Base-by-base conservation (phyloP, 2,113 vertebrate species). In the Paracanthobrama guichenoti region DNA sequence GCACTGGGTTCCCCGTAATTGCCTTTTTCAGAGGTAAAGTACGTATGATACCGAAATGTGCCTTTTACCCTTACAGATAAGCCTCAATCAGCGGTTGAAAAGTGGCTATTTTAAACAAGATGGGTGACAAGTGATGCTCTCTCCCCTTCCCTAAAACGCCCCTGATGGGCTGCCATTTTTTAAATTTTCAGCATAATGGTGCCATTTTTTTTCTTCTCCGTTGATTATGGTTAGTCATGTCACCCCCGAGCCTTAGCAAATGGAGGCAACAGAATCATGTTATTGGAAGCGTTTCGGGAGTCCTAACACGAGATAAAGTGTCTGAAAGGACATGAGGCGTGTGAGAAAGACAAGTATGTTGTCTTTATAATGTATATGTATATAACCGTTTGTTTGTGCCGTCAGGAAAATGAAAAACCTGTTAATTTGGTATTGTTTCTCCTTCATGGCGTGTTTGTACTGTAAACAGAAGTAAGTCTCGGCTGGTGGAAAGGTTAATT, bases 201-300 rank as follows among this genome's bases (percentile, higher is more conserved):
- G 28, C 50, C 55, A 84, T 89, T 88, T 93, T 93, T 92, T 93
- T 92, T 3, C 16, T 35, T 67, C 64, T 42, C 83, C 88, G 89
- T 92, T 91, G 91, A 92, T 93, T 92, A 91, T 88, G 53, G 89
- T 93, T 93, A 92, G 91, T 92, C 90, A 92, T 80, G 62, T 66
- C 86, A 86, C 81, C 78, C 73, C 35, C 64, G 9, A 84, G 74
- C 79, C 76, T 60, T 86, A 79, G 88, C 86, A 91, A 92, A 92
- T 90, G 87, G 91, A 92, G 85, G 86, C 24, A 44, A 20, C 74
- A 9, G 84, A 85, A 81, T 85, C 87, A 88, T 91, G 88, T 90
- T 88, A 87, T 60, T 12, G 50, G 16, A 14, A 35, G 50, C 31
- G 7, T 62, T 77, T 91, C 85, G 74, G 87, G 59, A 75, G 53